Evolutionary conservation across 53 echinoderm and acorn worm species (phyloP).

Genomic region (Apostichopus leukothele): DNA sequence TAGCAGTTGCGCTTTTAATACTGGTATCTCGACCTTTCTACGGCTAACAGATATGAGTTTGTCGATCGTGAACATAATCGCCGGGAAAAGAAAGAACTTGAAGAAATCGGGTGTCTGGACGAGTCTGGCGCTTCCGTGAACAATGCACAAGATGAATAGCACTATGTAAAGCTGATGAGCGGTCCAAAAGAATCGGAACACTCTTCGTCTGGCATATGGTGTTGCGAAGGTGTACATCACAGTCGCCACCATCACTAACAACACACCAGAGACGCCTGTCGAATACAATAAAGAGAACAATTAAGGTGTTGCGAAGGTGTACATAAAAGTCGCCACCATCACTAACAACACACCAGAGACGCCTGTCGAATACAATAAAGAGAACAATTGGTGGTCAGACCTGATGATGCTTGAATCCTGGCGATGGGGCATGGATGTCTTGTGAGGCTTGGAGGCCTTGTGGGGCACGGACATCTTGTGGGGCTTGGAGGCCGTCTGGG

Average conservation of each 20-base stretch:
- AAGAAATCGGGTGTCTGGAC: slow-evolving; percentile 57
- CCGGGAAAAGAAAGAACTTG: slow-evolving; percentile 59
- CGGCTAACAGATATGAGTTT: slow-evolving; percentile 65
- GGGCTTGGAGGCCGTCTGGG: too few relatives aligned
- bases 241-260: slow-evolving; percentile 52
- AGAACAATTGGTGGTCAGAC: too few relatives aligned
- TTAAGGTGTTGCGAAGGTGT: slow-evolving; percentile 66
- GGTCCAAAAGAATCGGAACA: slow-evolving; percentile 69
- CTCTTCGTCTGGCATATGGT: slow-evolving; percentile 67
- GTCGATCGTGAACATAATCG: slow-evolving; percentile 65
- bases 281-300: not conserved
- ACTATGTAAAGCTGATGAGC: slow-evolving; percentile 68
- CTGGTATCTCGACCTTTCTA: slow-evolving; percentile 62
- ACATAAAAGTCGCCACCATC: slow-evolving; percentile 55
- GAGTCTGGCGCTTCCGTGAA: slow-evolving; percentile 63
- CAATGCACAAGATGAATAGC: slow-evolving; percentile 54
- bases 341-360: slow-evolving; percentile 59
- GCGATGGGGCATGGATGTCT: too few relatives aligned
- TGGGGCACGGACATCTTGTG: too few relatives aligned
- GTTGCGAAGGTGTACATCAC: slow-evolving; percentile 71
- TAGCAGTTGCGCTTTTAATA: slow-evolving; percentile 58
- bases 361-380: slow-evolving; percentile 18
- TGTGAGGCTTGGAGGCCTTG: too few relatives aligned
- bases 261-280: slow-evolving; percentile 57
- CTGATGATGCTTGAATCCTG: too few relatives aligned